Base-by-base conservation (phyloP, 2,797 vertebrate genomes). In the Gephyroberyx darwinii region DNA sequence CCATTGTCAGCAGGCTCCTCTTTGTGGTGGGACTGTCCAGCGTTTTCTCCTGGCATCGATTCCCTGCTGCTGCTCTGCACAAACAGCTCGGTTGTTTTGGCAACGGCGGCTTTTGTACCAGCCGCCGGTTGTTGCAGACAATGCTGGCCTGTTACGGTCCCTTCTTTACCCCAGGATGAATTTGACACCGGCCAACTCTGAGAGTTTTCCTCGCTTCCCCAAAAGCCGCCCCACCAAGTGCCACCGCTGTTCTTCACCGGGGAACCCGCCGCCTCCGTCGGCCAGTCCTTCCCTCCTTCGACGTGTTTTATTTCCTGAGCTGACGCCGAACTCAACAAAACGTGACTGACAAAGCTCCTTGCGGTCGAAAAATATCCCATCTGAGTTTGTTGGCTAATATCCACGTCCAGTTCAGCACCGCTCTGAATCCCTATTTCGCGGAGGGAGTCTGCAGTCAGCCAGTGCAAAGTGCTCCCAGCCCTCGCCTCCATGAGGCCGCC, bases 1-100 rank as follows among this genome's bases (percentile, higher is more conserved):
- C 54, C 76, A 75, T 83, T 91, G 84, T 90, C 64, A 30, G 9
- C 19, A 2, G 30, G 57, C 45, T 64, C 8, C 33, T 86, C 80
- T 90, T 89, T 92, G 86, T 90, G 66, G 51, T 50, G 16, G 9
- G 68, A 4, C 0, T 51, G 52, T 91, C 92, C 88, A 91, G 92
- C 1, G 76, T 51, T 75, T 94, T 93, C 92, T 74, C 71, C 57
- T 69, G 73, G 62, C 30, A 43, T 86, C 78, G 73, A 80, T 4
- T 59, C 69, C 5, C 51, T 35, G 53, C 57, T 5, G 12, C 50
- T 8, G 5, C 67, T 67, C 65, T 67, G 83, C 66, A 80, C 78
- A 69, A 85, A 87, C 60, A 74, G 63, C 8, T 45, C 37, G 1
- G 70, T 82, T 69, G 85, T 83, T 72, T 74, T 57, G 47, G 80